Evolutionary conservation across 1,140 invertebrate genomes (phyloP).

Genomic region (Ceratosolen solmsi): DNA sequence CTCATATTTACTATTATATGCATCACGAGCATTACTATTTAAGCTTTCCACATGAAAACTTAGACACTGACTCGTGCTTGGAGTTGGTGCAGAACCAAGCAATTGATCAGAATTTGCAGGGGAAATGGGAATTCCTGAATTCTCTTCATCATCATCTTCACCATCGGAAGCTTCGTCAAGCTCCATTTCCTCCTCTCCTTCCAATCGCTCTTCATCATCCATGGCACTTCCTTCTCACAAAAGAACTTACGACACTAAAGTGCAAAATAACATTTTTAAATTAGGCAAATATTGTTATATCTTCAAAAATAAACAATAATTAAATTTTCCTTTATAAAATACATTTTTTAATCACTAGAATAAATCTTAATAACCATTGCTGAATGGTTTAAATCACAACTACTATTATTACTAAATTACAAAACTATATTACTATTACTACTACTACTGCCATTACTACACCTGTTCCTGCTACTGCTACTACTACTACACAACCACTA

Average conservation of each 20-base stretch:
- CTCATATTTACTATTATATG: slow-evolving; percentile 39
- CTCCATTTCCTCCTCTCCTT: slow-evolving; percentile 74
- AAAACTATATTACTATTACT: too few species aligned
- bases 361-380: too few species aligned
- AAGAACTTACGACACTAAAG: slow-evolving; percentile 22
- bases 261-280: not conserved
- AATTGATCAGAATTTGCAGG: slow-evolving; percentile 71
- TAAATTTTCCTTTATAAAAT: too few species aligned
- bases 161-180: slow-evolving; percentile 72
- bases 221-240: slow-evolving; percentile 58
- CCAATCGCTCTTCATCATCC: slow-evolving; percentile 72
- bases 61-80: slow-evolving; percentile 64
- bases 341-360: too few species aligned
- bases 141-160: slow-evolving; percentile 68
- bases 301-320: too few species aligned
- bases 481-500: too few species aligned
- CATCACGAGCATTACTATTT: slow-evolving; percentile 42
- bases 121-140: slow-evolving; percentile 68
- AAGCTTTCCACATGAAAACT: slow-evolving; percentile 47
- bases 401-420: too few species aligned
- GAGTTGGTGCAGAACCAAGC: slow-evolving; percentile 64
- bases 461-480: too few species aligned
- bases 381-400: too few species aligned
- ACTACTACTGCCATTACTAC: too few species aligned
- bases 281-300: too few species aligned